A percentile compares a stretch with the other conserved stretches of the same genome.
These are phyloP conservation scores for Meliscaeva auricollis DNA, from an alignment of 2,888 invertebrate genomes.

Conservation along the genomic window DNA sequence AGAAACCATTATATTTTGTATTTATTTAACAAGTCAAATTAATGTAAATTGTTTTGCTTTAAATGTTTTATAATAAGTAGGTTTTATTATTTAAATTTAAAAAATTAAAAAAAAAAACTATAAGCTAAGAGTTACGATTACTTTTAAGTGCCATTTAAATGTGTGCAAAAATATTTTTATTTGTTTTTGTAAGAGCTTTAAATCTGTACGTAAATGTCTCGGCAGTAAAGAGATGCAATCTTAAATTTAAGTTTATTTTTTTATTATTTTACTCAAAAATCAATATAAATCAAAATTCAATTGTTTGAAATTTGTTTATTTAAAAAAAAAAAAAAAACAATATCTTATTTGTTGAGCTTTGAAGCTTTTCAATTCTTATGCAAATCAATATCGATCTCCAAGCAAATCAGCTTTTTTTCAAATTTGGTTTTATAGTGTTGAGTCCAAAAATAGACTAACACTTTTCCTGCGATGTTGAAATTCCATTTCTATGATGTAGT, in stretches of 20 bases:
- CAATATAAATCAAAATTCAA: no score
- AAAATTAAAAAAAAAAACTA: not conserved
- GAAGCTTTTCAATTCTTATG: no score
- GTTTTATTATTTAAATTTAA: not conserved
- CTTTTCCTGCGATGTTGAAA: no score
- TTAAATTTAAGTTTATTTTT: not conserved
- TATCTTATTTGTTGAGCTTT: no score
- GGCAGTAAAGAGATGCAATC: slow-evolving; percentile 1
- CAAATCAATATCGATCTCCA: no score
- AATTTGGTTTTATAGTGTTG: no score
- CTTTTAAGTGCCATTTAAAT: slow-evolving; percentile 12
- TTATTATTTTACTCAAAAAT: not conserved
- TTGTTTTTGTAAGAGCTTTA: slow-evolving; percentile 9
- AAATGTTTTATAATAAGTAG: slow-evolving; percentile 23
- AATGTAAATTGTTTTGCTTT: slow-evolving; percentile 15
- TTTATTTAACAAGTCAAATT: not conserved
- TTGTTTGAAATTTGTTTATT: no score
- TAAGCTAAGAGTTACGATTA: slow-evolving; percentile 21
- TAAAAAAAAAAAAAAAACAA: no score
- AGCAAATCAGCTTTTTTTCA: no score
- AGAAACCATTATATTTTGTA: slow-evolving; percentile 1
- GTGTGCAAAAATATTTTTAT: not conserved
- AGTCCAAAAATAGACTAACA: no score
- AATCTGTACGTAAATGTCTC: slow-evolving; percentile 18
- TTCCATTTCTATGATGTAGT: no score